Evolutionary conservation across 2,888 invertebrate species (phyloP).

Genomic region (Stramonita haemastoma): DNA sequence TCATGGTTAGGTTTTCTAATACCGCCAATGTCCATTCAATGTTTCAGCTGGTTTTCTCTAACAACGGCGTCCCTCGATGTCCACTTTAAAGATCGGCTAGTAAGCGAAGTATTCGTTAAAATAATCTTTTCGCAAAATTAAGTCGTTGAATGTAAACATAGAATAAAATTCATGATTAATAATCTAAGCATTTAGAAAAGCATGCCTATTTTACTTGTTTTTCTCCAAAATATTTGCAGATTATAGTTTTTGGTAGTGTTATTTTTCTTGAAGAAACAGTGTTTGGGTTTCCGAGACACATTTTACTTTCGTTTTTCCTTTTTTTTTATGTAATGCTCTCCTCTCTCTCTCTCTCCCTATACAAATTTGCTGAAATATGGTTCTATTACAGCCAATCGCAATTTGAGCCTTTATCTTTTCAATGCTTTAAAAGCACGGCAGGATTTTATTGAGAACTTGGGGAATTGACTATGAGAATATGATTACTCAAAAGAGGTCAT

Average conservation of each 20-base stretch:
- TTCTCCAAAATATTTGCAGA: neutral
- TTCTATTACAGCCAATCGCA: too few species aligned
- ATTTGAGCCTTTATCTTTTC: too few species aligned
- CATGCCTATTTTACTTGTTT: neutral
- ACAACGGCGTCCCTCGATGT: conserved; percentile 43
- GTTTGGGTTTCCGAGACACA: neutral
- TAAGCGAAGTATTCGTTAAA: neutral
- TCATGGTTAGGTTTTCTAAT: conserved; percentile 1
- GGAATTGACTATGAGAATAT: too few species aligned
- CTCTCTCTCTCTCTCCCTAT: too few species aligned
- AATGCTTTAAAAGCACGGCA: too few species aligned
- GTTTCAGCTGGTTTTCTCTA: neutral
- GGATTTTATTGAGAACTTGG: too few species aligned
- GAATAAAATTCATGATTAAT: neutral
- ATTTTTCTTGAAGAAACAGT: neutral
- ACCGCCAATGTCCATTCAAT: conserved; percentile 18
- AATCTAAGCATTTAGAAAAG: neutral
- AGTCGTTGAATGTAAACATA: neutral
- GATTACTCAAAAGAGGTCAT: too few species aligned
- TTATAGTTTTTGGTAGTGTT: neutral
- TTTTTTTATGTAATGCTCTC: too few species aligned
- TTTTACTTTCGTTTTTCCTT: neutral
- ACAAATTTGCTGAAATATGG: too few species aligned
- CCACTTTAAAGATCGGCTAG: neutral
- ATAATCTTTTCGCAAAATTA: neutral